Conservation (phyloP, 2,797 vertebrate species). For the Stomatorhinus walkeri region DNA sequence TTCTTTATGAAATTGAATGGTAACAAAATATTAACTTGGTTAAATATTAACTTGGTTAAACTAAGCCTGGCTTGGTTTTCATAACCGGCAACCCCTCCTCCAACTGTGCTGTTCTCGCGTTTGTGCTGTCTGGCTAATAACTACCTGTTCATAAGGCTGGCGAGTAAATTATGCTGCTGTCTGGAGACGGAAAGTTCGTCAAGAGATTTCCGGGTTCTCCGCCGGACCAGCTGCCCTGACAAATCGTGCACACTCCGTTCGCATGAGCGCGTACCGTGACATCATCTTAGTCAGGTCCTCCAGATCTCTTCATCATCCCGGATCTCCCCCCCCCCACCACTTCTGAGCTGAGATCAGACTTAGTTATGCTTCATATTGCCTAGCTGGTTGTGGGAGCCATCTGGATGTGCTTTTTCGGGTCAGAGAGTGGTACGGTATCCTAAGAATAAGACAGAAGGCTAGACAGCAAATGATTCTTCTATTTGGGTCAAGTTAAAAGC, state of each 20-base stretch:
- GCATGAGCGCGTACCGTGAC: conserved; percentile 18
- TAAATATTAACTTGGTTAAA: background rate
- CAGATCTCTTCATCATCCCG: conserved; percentile 35
- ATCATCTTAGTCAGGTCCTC: conserved; percentile 34
- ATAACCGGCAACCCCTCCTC: background rate
- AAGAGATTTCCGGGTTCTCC: conserved; percentile 25
- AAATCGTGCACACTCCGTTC: conserved; percentile 8
- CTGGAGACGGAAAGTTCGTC: conserved; percentile 22
- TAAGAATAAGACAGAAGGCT: conserved; percentile 40
- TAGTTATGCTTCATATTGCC: conserved; percentile 37
- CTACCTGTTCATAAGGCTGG: background rate
- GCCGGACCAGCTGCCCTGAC: conserved; percentile 11
- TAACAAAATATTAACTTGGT: background rate
- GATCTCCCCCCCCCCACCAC: background rate
- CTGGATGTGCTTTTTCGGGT: conserved; percentile 37
- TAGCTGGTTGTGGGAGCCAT: conserved; percentile 38
- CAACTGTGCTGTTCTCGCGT: background rate
- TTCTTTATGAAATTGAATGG: background rate
- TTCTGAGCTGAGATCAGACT: conserved; percentile 36
- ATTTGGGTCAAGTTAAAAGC: conserved; percentile 43
- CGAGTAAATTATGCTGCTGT: conserved; percentile 4
- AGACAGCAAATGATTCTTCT: conserved; percentile 34
- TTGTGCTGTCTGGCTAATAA: background rate
- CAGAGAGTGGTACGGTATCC: conserved; percentile 36
- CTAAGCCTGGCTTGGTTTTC: background rate